Evolutionary conservation across 2,797 vertebrate species (phyloP), one percentile per base, ranked within the genome.

Genomic region (Sylvia borin): DNA sequence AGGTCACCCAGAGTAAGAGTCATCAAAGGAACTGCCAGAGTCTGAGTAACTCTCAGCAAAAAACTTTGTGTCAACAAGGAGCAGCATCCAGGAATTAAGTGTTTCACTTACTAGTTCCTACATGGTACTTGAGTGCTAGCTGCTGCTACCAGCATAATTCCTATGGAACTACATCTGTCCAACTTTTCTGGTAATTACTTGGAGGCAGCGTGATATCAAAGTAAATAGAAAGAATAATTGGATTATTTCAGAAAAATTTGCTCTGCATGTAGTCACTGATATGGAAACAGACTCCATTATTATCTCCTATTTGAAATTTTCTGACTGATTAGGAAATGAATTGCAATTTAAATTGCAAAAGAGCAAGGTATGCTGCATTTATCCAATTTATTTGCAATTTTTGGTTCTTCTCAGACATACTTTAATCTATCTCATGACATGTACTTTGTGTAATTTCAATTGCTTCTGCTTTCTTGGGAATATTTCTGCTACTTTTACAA

Each of bases 181-280:
- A 83, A 25, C 55, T 79, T 91, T 65, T 70, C 64, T 76, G 45
- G 53, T 79, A 87, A 90, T 89, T 85, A 66, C 21, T 74, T 80
- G 66, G 29, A 91, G 77, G 50, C 60, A 95, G 78, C 51, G 38
- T 65, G 54, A 45, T 75, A 73, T 78, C 80, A 88, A 92, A 96
- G 50, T 57, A 83, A 90, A 55, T 36, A 62, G 70, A 58, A 93
- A 88, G 62, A 94, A 70, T 83, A 88, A 90, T 53, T 93, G 32
- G 45, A 91, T 89, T 89, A 82, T 36, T 92, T 82, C 53, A 87
- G 74, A 55, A 90, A 66, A 73, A 93, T 76, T 81, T 92, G 38
- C 71, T 87, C 72, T 87, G 24, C 32, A 6, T 79, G 40, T 76
- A 93, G 42, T 50, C 60, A 73, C 16, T 89, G 88, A 58, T 71